Percentiles rank a stretch among this genome's conserved stretches.
These are phyloP conservation scores for Mus minutoides DNA, from an alignment of 2,797 vertebrate genomes.

Conservation along the genomic window DNA sequence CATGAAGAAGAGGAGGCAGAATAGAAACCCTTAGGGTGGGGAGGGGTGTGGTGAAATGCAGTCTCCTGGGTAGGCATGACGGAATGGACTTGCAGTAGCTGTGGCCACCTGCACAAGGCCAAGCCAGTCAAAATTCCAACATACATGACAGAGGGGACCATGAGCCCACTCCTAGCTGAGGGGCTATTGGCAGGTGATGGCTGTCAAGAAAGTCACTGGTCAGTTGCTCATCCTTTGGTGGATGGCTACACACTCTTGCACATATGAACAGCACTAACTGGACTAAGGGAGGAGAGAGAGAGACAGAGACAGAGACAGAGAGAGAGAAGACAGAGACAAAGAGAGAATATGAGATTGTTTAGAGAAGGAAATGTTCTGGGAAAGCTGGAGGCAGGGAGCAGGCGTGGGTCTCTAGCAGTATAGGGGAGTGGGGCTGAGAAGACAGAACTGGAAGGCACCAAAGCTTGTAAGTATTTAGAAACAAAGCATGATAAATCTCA, in stretches of 20 bases:
- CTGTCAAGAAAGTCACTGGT: neutral
- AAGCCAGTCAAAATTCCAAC: no score
- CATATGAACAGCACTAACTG: neutral
- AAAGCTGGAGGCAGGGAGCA: neutral
- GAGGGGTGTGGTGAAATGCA: neutral
- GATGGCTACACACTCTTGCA: neutral
- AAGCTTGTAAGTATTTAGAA: neutral
- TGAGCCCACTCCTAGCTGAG: neutral
- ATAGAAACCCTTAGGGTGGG: neutral
- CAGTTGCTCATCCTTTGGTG: neutral
- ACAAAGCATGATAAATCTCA: neutral
- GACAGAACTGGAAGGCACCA: neutral
- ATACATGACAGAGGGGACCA: no score
- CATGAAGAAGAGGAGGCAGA: neutral
- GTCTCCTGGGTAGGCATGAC: neutral
- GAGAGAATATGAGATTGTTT: neutral
- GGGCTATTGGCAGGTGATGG: neutral
- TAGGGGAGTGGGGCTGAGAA: neutral
- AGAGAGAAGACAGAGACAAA: neutral
- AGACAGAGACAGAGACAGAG: neutral
- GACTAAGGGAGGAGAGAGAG: neutral
- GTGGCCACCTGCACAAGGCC: no score
- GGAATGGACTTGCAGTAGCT: neutral
- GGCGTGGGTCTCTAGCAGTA: neutral
- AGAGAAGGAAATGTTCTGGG: neutral